Evolutionary conservation across 2,888 invertebrate species (phyloP).

Genomic region (Euzetes globulus): DNA sequence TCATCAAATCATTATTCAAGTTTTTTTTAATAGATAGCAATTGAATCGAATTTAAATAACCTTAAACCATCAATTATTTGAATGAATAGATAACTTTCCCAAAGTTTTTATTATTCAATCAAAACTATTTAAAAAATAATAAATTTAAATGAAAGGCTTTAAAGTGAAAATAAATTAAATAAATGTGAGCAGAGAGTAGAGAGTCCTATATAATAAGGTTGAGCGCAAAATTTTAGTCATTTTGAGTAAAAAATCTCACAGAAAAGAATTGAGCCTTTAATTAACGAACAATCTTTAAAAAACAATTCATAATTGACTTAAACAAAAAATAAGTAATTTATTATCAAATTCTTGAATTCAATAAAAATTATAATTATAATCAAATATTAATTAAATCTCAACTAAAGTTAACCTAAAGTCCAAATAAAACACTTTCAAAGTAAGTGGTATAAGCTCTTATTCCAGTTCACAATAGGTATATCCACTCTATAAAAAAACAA

Average conservation of each 20-base stretch:
- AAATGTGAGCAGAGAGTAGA: too few species aligned
- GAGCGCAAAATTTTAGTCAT: too few species aligned
- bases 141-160: too few species aligned
- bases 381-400: not conserved
- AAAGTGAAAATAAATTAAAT: too few species aligned
- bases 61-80: too few species aligned
- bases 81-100: too few species aligned
- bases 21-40: too few species aligned
- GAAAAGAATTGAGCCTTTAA: not conserved
- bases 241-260: not conserved
- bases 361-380: not conserved
- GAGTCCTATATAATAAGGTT: too few species aligned
- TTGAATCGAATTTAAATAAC: too few species aligned
- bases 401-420: not conserved
- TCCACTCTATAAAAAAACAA: not conserved
- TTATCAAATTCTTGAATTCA: not conserved
- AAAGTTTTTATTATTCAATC: too few species aligned
- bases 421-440: not conserved
- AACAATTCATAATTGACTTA: not conserved
- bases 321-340: not conserved
- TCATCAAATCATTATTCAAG: too few species aligned
- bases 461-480: not conserved
- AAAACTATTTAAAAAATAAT: too few species aligned
- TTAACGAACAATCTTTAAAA: not conserved
- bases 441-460: not conserved